Conservation (phyloP, 2,888 invertebrate species). For the Drosophila macrothrix region DNA sequence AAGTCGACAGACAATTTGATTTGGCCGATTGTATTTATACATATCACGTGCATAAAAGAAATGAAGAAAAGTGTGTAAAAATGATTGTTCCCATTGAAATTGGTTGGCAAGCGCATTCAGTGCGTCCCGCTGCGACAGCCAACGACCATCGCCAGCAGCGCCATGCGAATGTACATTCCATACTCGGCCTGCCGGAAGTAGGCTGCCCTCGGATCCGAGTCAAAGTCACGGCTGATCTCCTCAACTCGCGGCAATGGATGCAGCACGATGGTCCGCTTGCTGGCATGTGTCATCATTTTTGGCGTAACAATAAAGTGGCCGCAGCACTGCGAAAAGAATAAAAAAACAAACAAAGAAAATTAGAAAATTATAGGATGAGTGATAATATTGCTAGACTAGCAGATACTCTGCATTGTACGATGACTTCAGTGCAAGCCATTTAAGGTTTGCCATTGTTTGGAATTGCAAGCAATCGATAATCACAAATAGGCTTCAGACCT, state of each 20-base stretch:
- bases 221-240: conserved; percentile 98
- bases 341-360: neutral
- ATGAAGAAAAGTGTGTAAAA: neutral
- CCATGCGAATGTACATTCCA: conserved; percentile 99
- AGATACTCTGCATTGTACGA: neutral
- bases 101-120: conserved; percentile 13
- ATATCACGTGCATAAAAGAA: conserved; percentile 27
- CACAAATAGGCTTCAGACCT: too few species aligned
- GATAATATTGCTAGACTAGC: neutral
- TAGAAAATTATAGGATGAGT: neutral
- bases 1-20: neutral
- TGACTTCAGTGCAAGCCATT: neutral
- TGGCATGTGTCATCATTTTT: conserved; percentile 97
- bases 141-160: conserved; percentile 95
- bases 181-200: conserved; percentile 99
- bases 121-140: conserved; percentile 85
- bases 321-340: conserved; percentile 89
- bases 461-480: neutral
- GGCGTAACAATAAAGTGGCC: conserved; percentile 97
- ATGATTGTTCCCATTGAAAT: neutral
- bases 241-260: conserved; percentile 98
- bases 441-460: neutral
- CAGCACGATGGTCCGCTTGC: conserved; percentile 97
- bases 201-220: conserved; percentile 98
- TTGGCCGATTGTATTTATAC: conserved; percentile 20